Conservation (phyloP, 2,888 invertebrate genomes). For the Pasiphila rectangulata region DNA sequence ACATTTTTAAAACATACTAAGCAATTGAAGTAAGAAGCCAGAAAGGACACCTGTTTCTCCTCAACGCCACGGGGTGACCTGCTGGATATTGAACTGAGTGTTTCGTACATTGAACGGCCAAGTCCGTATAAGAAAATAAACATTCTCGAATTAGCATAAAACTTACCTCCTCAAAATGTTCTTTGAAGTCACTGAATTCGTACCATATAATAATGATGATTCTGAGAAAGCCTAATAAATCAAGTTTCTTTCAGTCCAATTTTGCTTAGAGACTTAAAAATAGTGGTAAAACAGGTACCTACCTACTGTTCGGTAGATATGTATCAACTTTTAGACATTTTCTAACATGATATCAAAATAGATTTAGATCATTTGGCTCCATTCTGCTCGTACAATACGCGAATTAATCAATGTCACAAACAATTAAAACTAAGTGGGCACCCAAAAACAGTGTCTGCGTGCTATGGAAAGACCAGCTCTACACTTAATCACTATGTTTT, state of each 20-base stretch:
- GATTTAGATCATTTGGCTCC: neutral
- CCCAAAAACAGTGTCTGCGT: neutral
- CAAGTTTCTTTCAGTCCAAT: too few species aligned
- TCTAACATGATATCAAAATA: neutral
- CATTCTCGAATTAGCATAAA: neutral
- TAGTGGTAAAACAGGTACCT: too few species aligned
- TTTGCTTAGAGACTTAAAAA: too few species aligned
- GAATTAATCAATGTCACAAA: constrained; percentile 5
- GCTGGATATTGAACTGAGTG: constrained; percentile 38
- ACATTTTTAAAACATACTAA: too few species aligned
- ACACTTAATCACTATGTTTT: too few species aligned
- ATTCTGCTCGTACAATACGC: constrained; percentile 5
- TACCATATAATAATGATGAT: too few species aligned
- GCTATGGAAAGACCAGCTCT: too few species aligned
- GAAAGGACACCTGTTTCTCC: constrained; percentile 34
- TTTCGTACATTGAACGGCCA: constrained; percentile 16
- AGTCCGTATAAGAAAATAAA: neutral
- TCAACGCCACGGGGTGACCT: constrained; percentile 34
- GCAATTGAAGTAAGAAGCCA: constrained; percentile 8
- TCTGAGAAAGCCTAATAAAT: too few species aligned
- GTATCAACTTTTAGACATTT: neutral
- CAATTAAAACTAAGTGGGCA: neutral
- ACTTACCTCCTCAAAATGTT: too few species aligned
- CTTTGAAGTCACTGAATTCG: too few species aligned
- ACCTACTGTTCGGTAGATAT: neutral